Evolutionary conservation across 2,113 vertebrate species (phyloP), one percentile per base, ranked within the genome.

Genomic region (Micronisus gabar): DNA sequence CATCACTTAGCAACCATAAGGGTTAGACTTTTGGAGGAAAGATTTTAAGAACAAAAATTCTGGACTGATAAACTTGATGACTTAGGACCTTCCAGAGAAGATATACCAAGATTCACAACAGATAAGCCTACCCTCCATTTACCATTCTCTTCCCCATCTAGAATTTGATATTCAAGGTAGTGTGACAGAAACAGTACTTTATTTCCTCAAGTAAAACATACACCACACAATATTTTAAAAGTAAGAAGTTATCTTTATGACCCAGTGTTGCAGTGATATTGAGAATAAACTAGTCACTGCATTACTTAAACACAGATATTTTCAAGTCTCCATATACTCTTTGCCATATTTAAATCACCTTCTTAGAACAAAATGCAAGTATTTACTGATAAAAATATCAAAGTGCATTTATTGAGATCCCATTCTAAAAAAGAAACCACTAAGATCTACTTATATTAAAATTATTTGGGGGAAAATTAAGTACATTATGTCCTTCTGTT

Each of bases 1-100:
- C 93, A 97, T 95, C 81, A 76, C 93, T 96, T 97, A 95, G 97
- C 84, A 96, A 95, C 95, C 74, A 26, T 6, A 68, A 94, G 76
- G 66, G 48, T 82, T 25, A 71, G 76, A 90, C 66, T 90, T 93
- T 4, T 17, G 2, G 38, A 72, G 50, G 26, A 82, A 93, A 90
- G 59, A 50, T 50, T 94, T 81, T 71, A 41, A 68, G 63, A 79
- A 80, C 34, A 90, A 58, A 84, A 85, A 89, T 59, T 96, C 84
- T 73, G 70, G 32, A 52, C 71, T 23, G 15, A 63, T 90, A 80
- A 96, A 94, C 78, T 94, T 88, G 45, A 65, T 58, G 41, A 76
- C 58, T 85, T 94, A 45, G 22, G 78, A 80, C 16, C 50, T 75
- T 79, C 26, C 66, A 72, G 40, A 82, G 40, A 53, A 85, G 59